Percentiles rank a stretch among this genome's conserved stretches.
These are phyloP conservation scores for Phyllotreta cruciferae DNA, from an alignment of 2,888 invertebrate genomes.

Conservation along the genomic window DNA sequence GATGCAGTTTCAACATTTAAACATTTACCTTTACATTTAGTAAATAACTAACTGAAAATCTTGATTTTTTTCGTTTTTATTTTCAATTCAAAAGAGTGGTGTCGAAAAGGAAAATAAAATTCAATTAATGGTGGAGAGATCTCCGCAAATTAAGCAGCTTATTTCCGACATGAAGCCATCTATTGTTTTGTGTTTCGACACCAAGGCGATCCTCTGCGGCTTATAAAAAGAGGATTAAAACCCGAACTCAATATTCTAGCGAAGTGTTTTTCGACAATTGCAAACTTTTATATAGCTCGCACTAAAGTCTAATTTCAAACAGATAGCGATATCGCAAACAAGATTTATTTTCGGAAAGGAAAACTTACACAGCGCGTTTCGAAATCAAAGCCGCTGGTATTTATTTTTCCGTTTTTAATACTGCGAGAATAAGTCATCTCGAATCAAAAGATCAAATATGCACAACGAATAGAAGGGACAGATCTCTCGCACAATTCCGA, in stretches of 20 bases:
- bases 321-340: no score
- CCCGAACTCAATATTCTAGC: conserved; percentile 1
- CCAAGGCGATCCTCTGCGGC: background rate
- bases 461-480: conserved; percentile 5
- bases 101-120: no score
- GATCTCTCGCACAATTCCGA: conserved; percentile 9
- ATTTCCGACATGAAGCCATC: conserved; percentile 3
- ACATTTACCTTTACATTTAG: background rate
- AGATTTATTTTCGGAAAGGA: no score
- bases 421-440: background rate
- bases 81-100: no score
- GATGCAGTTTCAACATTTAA: no score
- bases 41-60: background rate
- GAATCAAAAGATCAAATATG: conserved; percentile 1
- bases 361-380: background rate
- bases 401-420: conserved; percentile 1
- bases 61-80: background rate
- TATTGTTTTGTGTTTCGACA: conserved; percentile 9
- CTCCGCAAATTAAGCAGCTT: conserved; percentile 5
- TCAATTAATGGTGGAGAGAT: background rate
- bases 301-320: no score
- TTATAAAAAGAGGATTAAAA: conserved; percentile 9
- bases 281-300: no score
- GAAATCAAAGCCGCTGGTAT: background rate
- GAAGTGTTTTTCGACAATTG: background rate